These are phyloP conservation scores for Allobates femoralis DNA, from an alignment of 2,797 vertebrate species.

Conservation along the genomic window DNA sequence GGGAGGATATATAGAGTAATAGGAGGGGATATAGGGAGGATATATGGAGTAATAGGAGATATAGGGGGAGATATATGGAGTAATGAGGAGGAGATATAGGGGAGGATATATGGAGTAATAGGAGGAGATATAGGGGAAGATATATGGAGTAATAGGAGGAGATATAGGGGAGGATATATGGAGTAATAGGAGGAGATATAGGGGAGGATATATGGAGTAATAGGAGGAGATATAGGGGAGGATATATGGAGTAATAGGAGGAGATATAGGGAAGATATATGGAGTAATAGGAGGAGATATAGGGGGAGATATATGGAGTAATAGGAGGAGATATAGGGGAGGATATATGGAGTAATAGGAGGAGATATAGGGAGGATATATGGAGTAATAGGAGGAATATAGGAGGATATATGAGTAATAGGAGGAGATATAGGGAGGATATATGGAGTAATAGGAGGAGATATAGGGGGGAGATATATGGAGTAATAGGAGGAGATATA, in stretches of 20 bases:
- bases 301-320: neutral
- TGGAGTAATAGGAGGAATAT: no score
- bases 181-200: constrained; percentile 7
- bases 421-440: no score
- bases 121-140: neutral
- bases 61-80: neutral
- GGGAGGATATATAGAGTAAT: neutral
- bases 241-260: constrained; percentile 3
- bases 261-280: neutral
- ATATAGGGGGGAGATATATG: no score
- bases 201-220: neutral
- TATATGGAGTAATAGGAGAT: constrained; percentile 4
- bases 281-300: neutral
- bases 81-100: constrained; percentile 6
- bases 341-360: constrained; percentile 1
- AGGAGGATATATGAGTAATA: no score
- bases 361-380: constrained; percentile 6
- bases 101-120: neutral
- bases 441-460: no score
- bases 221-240: constrained; percentile 4
- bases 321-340: constrained; percentile 2
- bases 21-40: neutral
- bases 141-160: constrained; percentile 6
- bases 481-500: neutral
- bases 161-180: neutral